Evolutionary conservation across 92 coral and sea anemone species (phyloP).

Genomic region (Bergia sp.): DNA sequence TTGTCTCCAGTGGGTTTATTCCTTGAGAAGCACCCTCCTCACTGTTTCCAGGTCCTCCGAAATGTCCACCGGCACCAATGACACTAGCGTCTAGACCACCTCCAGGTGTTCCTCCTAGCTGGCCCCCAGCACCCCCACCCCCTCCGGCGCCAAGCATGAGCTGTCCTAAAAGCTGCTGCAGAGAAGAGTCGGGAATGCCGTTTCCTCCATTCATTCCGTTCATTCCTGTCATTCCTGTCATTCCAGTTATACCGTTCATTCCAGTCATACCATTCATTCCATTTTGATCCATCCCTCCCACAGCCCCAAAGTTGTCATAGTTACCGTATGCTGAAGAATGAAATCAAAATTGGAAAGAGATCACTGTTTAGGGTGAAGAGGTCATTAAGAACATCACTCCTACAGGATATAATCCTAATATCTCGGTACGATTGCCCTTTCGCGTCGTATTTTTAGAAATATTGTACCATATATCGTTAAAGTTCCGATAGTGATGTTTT

Average conservation of each 20-base stretch:
- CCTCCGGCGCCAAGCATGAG: constrained; percentile 75
- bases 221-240: constrained; percentile 5
- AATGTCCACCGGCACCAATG: constrained; percentile 20
- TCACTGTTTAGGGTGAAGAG: background rate
- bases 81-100: constrained; percentile 15
- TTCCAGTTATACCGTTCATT: background rate
- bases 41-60: constrained; percentile 50
- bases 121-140: constrained; percentile 14
- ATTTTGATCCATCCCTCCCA: constrained; percentile 16
- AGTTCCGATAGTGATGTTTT: too few relatives aligned
- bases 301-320: constrained; percentile 10
- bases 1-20: background rate
- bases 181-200: constrained; percentile 70
- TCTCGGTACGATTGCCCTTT: background rate
- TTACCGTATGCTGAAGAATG: constrained; percentile 22
- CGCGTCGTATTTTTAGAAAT: too few relatives aligned
- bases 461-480: too few relatives aligned
- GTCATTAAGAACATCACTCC: too few relatives aligned
- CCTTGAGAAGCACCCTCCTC: constrained; percentile 45
- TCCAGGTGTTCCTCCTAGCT: constrained; percentile 30
- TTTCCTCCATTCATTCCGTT: constrained; percentile 51
- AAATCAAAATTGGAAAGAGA: background rate
- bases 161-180: constrained; percentile 87
- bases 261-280: constrained; percentile 12
- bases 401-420: too few relatives aligned